Conservation (phyloP, 1,140 invertebrate genomes). For the Saccostrea glomerata region DNA sequence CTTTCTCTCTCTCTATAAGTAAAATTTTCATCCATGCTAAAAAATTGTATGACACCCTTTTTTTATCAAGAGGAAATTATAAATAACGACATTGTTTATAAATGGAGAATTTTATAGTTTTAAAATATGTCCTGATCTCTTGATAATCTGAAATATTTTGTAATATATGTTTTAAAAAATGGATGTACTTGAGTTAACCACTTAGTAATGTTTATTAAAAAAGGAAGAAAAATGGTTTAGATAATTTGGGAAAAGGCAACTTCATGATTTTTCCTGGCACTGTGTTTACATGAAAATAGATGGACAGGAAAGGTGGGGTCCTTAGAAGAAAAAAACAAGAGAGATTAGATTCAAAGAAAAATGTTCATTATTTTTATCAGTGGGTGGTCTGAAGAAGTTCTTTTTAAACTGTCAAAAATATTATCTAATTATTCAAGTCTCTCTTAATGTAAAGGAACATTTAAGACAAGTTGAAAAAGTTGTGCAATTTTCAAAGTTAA, state of each 20-base stretch:
- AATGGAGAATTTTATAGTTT: not conserved
- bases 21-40: not conserved
- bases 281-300: slow-evolving; percentile 21
- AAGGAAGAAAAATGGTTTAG: slow-evolving; percentile 4
- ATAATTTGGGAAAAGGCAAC: not conserved
- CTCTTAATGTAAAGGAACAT: not conserved
- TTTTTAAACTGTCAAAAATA: slow-evolving; percentile 19
- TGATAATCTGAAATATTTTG: not conserved
- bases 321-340: not conserved
- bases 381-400: slow-evolving; percentile 3
- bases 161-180: not conserved
- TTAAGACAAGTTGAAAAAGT: not conserved
- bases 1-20: not conserved
- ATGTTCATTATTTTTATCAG: slow-evolving; percentile 24
- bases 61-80: not conserved
- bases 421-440: slow-evolving; percentile 13
- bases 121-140: not conserved
- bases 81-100: not conserved
- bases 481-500: not conserved
- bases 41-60: not conserved
- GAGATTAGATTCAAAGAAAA: not conserved
- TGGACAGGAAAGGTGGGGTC: slow-evolving; percentile 17
- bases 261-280: not conserved
- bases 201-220: slow-evolving; percentile 4
- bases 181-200: not conserved